Evolutionary conservation across 2,797 vertebrate genomes (phyloP).

Genomic region (Scleropages formosus): DNA sequence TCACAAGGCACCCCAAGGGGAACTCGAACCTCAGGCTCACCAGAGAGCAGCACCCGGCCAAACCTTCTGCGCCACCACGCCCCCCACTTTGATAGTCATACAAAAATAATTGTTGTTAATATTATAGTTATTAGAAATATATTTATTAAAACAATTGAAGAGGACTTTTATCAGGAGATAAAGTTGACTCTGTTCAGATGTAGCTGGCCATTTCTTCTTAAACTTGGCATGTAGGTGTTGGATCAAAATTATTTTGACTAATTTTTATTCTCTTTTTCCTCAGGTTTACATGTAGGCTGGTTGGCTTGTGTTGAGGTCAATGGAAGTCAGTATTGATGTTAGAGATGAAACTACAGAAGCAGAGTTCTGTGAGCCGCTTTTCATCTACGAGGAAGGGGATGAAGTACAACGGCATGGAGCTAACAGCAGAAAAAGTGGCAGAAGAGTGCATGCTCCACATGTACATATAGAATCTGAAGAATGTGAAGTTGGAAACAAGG

Average conservation of each 20-base stretch:
- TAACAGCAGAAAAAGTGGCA: constrained; percentile 41
- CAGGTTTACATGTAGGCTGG: constrained; percentile 39
- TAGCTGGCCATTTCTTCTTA: neutral
- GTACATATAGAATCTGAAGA: constrained; percentile 35
- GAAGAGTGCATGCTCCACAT: constrained; percentile 35
- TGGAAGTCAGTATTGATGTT: constrained; percentile 44
- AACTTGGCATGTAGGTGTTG: neutral
- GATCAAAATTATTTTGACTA: neutral
- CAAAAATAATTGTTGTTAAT: no score
- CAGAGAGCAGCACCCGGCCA: no score
- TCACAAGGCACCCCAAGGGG: no score
- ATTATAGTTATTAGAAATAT: neutral
- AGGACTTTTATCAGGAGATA: neutral
- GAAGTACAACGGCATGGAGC: constrained; percentile 21
- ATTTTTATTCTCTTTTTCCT: constrained; percentile 16
- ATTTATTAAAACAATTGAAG: neutral
- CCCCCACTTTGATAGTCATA: no score
- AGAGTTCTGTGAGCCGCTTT: constrained; percentile 53
- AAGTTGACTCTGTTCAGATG: neutral
- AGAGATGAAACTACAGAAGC: constrained; percentile 54
- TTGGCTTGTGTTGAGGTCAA: constrained; percentile 38
- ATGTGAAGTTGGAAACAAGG: constrained; percentile 48
- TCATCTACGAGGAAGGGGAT: constrained; percentile 64
- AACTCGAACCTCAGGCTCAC: no score
- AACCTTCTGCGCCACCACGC: no score